Evolutionary conservation across 2,888 invertebrate genomes (phyloP), one percentile per base, ranked within the genome.

Genomic region (Malachius bipustulatus): DNA sequence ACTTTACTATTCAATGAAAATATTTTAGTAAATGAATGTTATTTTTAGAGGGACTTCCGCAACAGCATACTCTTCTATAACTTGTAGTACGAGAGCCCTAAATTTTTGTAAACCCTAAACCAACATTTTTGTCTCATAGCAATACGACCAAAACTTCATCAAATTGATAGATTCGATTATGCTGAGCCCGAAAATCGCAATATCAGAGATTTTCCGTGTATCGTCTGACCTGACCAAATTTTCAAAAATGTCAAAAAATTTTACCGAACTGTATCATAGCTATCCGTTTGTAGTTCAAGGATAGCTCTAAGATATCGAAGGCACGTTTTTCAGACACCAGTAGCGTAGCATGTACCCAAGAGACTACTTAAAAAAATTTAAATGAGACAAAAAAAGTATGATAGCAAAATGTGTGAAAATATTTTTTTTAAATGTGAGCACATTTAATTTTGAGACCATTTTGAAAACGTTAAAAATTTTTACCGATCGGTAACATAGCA

Each of bases 201-300:
- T 19, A 19, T 19, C 24, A 19, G 24, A 19, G n/a, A 19, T 19
- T 19, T 19, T 19, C 24, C 6, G 24, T n/a, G n/a, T 19, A 19
- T 6, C 24, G 24, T 19, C 24, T 19, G 24, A 19, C 24, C 24
- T 19, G 24, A 19, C 24, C 24, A n/a, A 19, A 19, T 8, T 19
- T 19, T 19, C 24, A 19, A 19, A 19, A 19, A 19, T 19, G 24
- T 19, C 24, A 19, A 19, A 19, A 19, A 19, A 19, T 8, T 19
- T 19, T 19, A 19, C 24, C 24, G 24, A 19, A 19, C 24, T 19
- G 24, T 19, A 19, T 19, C 24, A 19, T 19, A 19, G 24, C 24
- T 8, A 19, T 19, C 24, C 6, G 24, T 19, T n/a, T 19, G 24
- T 19, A 19, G 24, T 19, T 19, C 6, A 19, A 19, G 6, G 24